Evolutionary conservation across 1,140 invertebrate genomes (phyloP).

Genomic region (Caenorhabditis latens): DNA sequence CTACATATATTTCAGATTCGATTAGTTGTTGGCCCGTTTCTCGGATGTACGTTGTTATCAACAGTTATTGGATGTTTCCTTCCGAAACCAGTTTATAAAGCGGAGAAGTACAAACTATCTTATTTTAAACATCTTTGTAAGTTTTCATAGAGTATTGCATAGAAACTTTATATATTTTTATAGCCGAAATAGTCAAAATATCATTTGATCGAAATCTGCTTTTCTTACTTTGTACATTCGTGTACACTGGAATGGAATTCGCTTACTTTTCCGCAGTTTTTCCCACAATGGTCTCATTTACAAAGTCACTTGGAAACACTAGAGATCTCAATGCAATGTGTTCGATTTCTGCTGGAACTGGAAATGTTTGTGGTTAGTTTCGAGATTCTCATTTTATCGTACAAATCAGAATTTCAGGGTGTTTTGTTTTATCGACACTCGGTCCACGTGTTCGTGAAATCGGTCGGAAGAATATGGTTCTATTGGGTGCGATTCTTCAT

Average conservation of each 20-base stretch:
- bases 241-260: slow-evolving; percentile 30
- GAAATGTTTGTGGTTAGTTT: slow-evolving; percentile 5
- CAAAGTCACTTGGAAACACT: neutral
- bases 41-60: neutral
- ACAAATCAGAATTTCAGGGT: neutral
- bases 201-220: slow-evolving; percentile 32
- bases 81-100: slow-evolving; percentile 7
- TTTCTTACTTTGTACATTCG: neutral
- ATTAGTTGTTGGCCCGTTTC: slow-evolving; percentile 1
- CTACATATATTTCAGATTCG: neutral
- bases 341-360: neutral
- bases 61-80: neutral
- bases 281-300: slow-evolving; percentile 37
- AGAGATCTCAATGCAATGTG: slow-evolving; percentile 2
- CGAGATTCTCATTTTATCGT: too few relatives aligned
- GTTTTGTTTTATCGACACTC: neutral
- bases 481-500: neutral
- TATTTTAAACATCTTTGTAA: slow-evolving; percentile 44
- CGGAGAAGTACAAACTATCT: neutral
- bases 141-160: neutral
- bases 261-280: slow-evolving; percentile 2
- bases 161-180: neutral
- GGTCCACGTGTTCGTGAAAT: neutral
- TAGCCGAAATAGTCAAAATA: slow-evolving; percentile 17
- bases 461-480: neutral